Evolutionary conservation across 2,797 vertebrate genomes (phyloP), one percentile per base, ranked within the genome.

Genomic region (Mus caroli): DNA sequence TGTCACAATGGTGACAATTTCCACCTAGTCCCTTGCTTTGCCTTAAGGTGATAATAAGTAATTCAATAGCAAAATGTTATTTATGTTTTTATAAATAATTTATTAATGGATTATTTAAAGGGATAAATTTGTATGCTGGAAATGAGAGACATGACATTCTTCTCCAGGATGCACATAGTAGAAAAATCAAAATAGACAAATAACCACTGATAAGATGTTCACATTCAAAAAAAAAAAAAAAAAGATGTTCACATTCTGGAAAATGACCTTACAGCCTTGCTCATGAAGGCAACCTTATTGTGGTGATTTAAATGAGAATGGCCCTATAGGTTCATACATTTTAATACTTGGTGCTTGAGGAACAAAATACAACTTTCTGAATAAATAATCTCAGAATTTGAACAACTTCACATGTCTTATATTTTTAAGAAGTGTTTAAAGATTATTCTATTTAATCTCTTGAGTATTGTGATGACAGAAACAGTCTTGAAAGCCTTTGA

Each of bases 401-500:
- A 91, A 75, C 46, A 93, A 64, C 37, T 78, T 50, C 82, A 40
- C 13, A 93, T 15, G 91, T 88, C 20, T 69, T 88, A 79, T 73
- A 76, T 46, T 84, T 13, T 67, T 14, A 60, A 40, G 84, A 69
- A 82, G n/a, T 64, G 14, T 43, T 40, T 50, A 75, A 77, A 90
- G 50, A 79, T 11, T 87, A 11, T 75, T 78, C 22, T 82, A 52
- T 8, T 69, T 92, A 67, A 91, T 75, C 71, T 91, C 78, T 78
- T 76, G n/a, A 94, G 40, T 92, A 86, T 19, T 88, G 9, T 86
- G 31, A 93, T 91, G 85, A 92, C 85, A 95, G 40, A 91, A 26
- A 91, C 4, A 94, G 10, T 46, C 60, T 91, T 82, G 17, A 90
- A 97, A 80, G 37, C 58, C 69, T 94, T 87, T 73, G 79, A 90